Percentiles rank a stretch among this genome's conserved stretches.
Evolutionary conservation across 2,888 invertebrate species (phyloP).

Genomic region (Sarcophaga carnaria): DNA sequence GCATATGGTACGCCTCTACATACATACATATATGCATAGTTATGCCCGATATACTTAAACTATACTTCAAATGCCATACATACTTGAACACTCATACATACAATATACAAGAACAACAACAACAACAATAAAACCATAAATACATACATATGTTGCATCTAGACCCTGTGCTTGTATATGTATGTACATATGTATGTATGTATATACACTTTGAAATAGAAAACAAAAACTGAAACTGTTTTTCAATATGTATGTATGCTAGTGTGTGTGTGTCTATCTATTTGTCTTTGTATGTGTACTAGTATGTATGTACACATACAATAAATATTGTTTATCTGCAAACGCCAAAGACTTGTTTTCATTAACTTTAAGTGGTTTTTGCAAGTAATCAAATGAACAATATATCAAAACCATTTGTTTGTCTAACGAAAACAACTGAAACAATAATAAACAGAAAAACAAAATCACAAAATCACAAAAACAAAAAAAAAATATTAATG

Average conservation of each 20-base stretch:
- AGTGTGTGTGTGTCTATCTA: neutral
- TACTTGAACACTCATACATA: too few species aligned
- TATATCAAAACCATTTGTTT: conserved; percentile 65
- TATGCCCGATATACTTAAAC: neutral
- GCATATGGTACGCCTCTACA: neutral
- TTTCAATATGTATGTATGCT: neutral
- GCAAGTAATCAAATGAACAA: conserved; percentile 68
- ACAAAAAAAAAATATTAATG: neutral
- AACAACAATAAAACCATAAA: neutral
- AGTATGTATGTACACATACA: conserved; percentile 21
- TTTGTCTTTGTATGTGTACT: neutral
- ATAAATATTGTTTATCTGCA: conserved; percentile 66
- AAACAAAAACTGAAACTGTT: neutral
- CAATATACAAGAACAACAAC: too few species aligned
- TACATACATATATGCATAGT: neutral
- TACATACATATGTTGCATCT: neutral
- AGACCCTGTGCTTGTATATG: neutral
- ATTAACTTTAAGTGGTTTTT: conserved; percentile 69
- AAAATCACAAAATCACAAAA: neutral
- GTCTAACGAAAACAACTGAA: conserved; percentile 48
- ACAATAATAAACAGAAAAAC: conserved; percentile 27
- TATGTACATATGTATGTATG: too few species aligned
- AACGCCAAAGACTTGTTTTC: conserved; percentile 68
- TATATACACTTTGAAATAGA: neutral
- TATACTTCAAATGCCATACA: too few species aligned